These are phyloP conservation scores for Triops cancriformis DNA, from an alignment of 1,140 invertebrate genomes.

Conservation along the genomic window DNA sequence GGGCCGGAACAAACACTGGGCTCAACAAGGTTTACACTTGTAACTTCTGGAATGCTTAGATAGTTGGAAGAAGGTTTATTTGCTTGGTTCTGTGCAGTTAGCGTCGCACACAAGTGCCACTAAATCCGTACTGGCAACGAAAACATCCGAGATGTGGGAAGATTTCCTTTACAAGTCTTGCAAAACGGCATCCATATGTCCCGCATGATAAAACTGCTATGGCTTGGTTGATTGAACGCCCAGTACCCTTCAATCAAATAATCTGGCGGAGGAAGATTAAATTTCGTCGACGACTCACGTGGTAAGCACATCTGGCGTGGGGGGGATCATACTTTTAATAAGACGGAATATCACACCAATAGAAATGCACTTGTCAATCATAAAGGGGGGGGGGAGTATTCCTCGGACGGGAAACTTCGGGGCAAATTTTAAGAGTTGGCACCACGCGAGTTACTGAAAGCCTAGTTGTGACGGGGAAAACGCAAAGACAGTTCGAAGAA, in stretches of 20 bases:
- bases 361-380: too few species aligned
- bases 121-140: neutral
- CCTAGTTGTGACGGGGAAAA: too few species aligned
- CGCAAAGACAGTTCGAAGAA: too few species aligned
- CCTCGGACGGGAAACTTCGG: too few species aligned
- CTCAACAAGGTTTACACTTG: too few species aligned
- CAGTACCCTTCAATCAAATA: constrained; percentile 6
- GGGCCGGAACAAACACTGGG: too few species aligned
- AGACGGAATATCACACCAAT: neutral
- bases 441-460: too few species aligned
- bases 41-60: too few species aligned
- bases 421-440: too few species aligned
- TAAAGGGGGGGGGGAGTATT: too few species aligned
- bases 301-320: neutral
- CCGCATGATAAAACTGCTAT: constrained; percentile 1
- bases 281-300: neutral
- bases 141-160: neutral
- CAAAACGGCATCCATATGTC: neutral
- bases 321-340: neutral
- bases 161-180: neutral
- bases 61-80: neutral
- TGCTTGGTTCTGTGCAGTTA: neutral
- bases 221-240: neutral
- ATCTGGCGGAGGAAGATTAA: neutral
- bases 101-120: neutral